phyloP scores from a whole-genome alignment of 2,797 vertebrate genomes.

The Danio jaintianensis region DNA sequence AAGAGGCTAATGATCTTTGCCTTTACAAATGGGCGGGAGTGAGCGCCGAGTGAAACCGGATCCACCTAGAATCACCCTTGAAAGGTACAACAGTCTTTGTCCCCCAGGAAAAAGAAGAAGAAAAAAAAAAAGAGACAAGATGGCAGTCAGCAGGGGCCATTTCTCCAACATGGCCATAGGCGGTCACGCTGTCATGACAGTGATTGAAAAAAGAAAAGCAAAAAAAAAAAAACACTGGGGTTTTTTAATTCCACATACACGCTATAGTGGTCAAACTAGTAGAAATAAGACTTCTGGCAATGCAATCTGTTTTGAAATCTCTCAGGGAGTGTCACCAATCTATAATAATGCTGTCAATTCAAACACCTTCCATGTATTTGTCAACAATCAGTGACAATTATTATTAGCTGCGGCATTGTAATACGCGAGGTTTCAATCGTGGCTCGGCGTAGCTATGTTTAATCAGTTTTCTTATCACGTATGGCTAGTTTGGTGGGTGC shows the following conservation, averaged over 20 bases:
- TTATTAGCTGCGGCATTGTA: conserved; percentile 25
- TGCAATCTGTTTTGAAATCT: conserved; percentile 15
- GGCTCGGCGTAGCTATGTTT: conserved; percentile 43
- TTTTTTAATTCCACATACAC: neutral
- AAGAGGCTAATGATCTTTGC: conserved; percentile 76
- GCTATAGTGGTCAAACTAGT: conserved; percentile 1
- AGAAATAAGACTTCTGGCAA: conserved; percentile 8
- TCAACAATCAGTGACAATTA: conserved; percentile 11
- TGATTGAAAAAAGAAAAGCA: conserved; percentile 24
- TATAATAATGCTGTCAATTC: conserved; percentile 29
- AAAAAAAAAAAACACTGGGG: neutral
- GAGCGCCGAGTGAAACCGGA: conserved; percentile 71
- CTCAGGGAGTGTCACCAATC: conserved; percentile 21
- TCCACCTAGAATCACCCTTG: conserved; percentile 77
- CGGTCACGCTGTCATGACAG: conserved; percentile 40
- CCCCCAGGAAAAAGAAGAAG: conserved; percentile 58
- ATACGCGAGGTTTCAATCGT: conserved; percentile 25
- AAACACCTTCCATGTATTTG: conserved; percentile 25
- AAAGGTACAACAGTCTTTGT: conserved; percentile 79
- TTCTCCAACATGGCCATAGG: conserved; percentile 45
- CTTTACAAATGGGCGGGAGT: conserved; percentile 67
- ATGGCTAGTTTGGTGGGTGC: conserved; percentile 62
- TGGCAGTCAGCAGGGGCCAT: conserved; percentile 46
- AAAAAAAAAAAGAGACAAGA: conserved; percentile 47
- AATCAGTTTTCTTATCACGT: conserved; percentile 54